These are phyloP conservation scores for Drosophila borealis DNA, from an alignment of 2,888 invertebrate species.

Conservation along the genomic window DNA sequence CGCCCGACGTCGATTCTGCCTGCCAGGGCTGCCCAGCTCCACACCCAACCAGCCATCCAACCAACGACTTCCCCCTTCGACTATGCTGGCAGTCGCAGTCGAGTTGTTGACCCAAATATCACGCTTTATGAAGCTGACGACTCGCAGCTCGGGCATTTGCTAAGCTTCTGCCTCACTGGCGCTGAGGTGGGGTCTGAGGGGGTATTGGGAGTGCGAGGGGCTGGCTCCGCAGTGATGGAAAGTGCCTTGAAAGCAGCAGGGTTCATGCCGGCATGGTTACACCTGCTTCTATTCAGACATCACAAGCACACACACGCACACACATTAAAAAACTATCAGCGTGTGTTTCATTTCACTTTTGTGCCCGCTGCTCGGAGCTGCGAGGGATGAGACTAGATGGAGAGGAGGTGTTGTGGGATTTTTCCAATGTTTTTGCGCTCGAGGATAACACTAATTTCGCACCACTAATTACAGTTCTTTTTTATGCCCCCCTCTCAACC, in stretches of 20 bases:
- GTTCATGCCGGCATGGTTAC: constrained; percentile 32
- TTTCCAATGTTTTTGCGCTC: constrained; percentile 61
- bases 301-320: constrained; percentile 33
- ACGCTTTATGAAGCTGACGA: constrained; percentile 47
- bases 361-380: constrained; percentile 23
- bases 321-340: constrained; percentile 73
- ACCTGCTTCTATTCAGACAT: constrained; percentile 49
- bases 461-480: constrained; percentile 76
- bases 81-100: constrained; percentile 7
- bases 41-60: background rate
- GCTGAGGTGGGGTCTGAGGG: background rate
- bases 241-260: constrained; percentile 46
- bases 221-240: constrained; percentile 38
- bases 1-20: constrained; percentile 8
- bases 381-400: constrained; percentile 1
- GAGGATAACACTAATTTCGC: constrained; percentile 76
- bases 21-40: background rate
- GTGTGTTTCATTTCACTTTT: constrained; percentile 72
- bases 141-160: constrained; percentile 38
- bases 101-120: constrained; percentile 70
- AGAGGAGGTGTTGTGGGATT: constrained; percentile 15
- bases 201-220: background rate
- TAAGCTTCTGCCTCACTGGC: constrained; percentile 47
- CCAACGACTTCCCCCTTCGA: background rate
- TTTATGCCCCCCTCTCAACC: background rate